Conservation (phyloP, 2,888 invertebrate genomes). For the Trachelus iudaicus region DNA sequence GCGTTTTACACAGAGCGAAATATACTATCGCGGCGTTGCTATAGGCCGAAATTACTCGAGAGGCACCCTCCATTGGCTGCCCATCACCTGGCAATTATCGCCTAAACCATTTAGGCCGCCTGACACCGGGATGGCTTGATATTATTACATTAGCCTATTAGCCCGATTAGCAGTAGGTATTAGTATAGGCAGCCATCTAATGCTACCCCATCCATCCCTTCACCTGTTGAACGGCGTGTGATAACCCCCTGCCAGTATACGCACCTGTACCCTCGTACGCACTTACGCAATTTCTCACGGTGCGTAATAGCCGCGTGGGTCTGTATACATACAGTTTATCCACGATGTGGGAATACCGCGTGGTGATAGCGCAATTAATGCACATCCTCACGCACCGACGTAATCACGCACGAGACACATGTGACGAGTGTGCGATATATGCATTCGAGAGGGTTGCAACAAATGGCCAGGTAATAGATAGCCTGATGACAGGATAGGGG, state of each 20-base stretch:
- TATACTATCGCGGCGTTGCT: too few relatives aligned
- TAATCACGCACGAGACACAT: background rate
- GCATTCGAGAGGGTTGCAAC: slow-evolving; percentile 28
- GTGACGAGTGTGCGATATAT: background rate
- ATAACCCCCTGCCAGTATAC: slow-evolving; percentile 27
- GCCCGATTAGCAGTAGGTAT: slow-evolving; percentile 53
- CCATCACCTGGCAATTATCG: slow-evolving; percentile 56
- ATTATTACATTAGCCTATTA: slow-evolving; percentile 55
- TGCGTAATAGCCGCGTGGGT: background rate
- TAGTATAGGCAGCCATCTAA: slow-evolving; percentile 55
- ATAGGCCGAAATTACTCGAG: too few relatives aligned
- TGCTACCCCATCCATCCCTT: slow-evolving; percentile 51
- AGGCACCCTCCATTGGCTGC: slow-evolving; percentile 19
- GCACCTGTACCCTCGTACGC: slow-evolving; percentile 39
- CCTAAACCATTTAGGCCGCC: slow-evolving; percentile 44
- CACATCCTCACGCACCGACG: too few relatives aligned
- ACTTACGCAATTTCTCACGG: slow-evolving; percentile 3
- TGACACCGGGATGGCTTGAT: slow-evolving; percentile 38
- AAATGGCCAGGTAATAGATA: slow-evolving; percentile 55
- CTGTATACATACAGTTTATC: background rate
- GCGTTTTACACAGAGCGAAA: background rate
- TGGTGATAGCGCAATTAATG: too few relatives aligned
- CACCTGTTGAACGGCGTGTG: slow-evolving; percentile 59
- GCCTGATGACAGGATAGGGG: slow-evolving; percentile 50
- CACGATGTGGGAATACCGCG: too few relatives aligned